Base-by-base conservation (phyloP, 2,888 invertebrate genomes). In the Oxystoma pomonae region DNA sequence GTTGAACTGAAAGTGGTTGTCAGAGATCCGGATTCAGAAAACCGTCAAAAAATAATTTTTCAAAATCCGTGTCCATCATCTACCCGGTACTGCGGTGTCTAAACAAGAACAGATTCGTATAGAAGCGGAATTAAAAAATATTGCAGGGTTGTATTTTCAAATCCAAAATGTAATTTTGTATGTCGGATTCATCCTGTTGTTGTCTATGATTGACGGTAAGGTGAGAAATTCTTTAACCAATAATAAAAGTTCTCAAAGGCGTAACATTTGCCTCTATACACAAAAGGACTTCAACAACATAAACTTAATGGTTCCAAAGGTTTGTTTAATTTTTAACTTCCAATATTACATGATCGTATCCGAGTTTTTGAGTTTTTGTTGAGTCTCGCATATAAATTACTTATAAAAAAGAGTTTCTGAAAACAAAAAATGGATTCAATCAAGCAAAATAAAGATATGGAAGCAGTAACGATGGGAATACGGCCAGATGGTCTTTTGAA, bases 371-470 rank as follows among this genome's bases (percentile, higher is more conserved):
- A 58, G 50, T 58, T 20, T 19, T 2, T 58, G n/a, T 58, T 58
- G 19, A 35, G 49, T 50, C 50, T 58, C 12, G 21, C 58, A n/a
- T 58, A 58, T 19, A 58, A 58, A 58, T 20, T 58, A 18, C 35
- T 17, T 17, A 35, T 52, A 20, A 59, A 59, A 59, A 59, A 52
- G n/a, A 59, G 20, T 59, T 53, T 12, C 21, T 16, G 35, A 59
- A 59, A 59, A n/a, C n/a, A n/a, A 59, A 59, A 53, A 59, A 35
- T 52, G 59, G 50, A 59, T 59, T 51, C 59, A 59, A 58, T 58
- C 16, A 49, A 58, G 49, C 58, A 58, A 58, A 58, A 58, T 50
- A 35, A 20, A 53, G 53, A 16, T 59, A 20, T 20, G 59, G 59
- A 7, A 59, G 53, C 7, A 53, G 52, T 17, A 52, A 59, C 35